Base-by-base conservation (phyloP, 2,113 vertebrate species). In the Cettia cetti region DNA sequence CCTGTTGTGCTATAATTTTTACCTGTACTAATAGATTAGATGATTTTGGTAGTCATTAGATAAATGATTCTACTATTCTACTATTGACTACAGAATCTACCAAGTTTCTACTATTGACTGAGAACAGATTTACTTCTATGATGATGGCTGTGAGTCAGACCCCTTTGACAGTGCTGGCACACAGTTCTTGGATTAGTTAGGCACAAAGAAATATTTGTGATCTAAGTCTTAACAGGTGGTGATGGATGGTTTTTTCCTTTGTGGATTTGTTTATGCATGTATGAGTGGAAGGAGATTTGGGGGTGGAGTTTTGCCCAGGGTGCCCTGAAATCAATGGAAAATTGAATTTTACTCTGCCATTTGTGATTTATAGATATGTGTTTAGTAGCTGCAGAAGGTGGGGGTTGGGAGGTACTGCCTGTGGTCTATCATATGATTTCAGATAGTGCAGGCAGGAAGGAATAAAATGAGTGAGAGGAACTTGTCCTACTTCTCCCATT, bases 281-380 rank as follows among this genome's bases (percentile, higher is more conserved):
- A 39, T 49, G 19, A 14, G 21, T 59, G 27, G 50, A 74, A 24
- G 21, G 37, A 82, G n/a, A 26, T 61, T 31, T 35, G 23, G 14
- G 15, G 18, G 3, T 69, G 10, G 6, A 72, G 7, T 78, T 91
- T 33, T n/a, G 40, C 26, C 16, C 4, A 47, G 18, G 21, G 3
- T 42, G 33, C 13, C 44, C 9, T 49, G 53, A 85, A 84, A 45
- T 35, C 0, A 0, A 69, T 19, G 0, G 0, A 39, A 18, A 91
- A 63, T 15, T 79, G 9, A 53, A 59, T 79, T 76, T 91, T 76
- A 30, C 49, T 80, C 30, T 68, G 7, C 8, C 3, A 10, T 15
- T 49, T 81, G 30, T 69, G 50, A 47, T 75, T 54, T 86, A 37
- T 35, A 52, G 23, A 35, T 15, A 19, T 18, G 11, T 54, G 8